Evolutionary conservation across 2,113 vertebrate species (phyloP).

Genomic region (Rhipidura dahli): DNA sequence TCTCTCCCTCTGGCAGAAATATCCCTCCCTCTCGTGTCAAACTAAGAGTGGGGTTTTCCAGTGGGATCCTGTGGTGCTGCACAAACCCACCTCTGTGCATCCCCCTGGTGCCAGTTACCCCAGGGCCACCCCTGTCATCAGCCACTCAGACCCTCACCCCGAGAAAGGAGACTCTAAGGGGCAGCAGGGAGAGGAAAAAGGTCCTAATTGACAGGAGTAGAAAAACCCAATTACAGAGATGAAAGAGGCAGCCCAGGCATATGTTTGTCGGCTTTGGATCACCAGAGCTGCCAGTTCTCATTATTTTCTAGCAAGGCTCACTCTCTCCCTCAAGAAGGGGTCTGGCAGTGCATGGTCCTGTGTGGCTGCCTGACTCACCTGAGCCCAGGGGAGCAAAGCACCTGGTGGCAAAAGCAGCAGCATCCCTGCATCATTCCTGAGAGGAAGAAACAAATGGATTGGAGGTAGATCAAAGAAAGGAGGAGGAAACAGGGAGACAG

Average conservation of each 20-base stretch:
- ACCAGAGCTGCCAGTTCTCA: slow-evolving; percentile 50
- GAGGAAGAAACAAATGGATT: background rate
- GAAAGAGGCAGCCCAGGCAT: slow-evolving; percentile 51
- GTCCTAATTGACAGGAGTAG: slow-evolving; percentile 46
- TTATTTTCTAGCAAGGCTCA: slow-evolving; percentile 46
- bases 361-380: background rate
- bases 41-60: background rate
- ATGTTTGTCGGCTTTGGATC: slow-evolving; percentile 51
- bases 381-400: background rate
- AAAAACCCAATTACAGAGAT: slow-evolving; percentile 63
- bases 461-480: background rate
- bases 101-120: background rate
- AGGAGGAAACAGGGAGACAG: background rate
- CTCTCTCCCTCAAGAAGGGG: background rate
- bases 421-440: background rate
- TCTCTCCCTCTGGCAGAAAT: background rate
- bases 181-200: background rate
- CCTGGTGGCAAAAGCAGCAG: background rate
- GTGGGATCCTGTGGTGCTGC: background rate
- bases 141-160: background rate
- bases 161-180: background rate
- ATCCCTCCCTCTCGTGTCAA: background rate
- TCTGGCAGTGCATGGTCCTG: background rate
- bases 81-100: background rate
- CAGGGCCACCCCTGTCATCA: slow-evolving; percentile 7